These are phyloP conservation scores for Zonitis immaculata DNA, from an alignment of 2,888 invertebrate species.

Conservation along the genomic window DNA sequence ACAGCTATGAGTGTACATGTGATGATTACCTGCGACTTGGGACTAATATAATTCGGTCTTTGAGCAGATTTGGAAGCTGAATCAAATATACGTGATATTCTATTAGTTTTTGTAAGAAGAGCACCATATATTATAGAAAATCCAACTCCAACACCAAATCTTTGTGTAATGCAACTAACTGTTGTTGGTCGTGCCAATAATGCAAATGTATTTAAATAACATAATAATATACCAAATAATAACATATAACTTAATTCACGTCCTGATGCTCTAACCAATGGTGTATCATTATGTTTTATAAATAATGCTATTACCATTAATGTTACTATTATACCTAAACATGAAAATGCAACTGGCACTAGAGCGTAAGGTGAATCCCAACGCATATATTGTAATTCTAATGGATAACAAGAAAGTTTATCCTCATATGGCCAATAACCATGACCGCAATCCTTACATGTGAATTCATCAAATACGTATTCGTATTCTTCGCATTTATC, in stretches of 20 bases:
- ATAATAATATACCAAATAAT: constrained; percentile 58
- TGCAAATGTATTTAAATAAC: constrained; percentile 60
- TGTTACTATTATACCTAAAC: constrained; percentile 59
- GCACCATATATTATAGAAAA: constrained; percentile 62
- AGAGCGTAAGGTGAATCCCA: constrained; percentile 64
- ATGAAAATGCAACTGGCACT: constrained; percentile 59
- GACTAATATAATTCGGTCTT: constrained; percentile 61
- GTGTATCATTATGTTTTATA: constrained; percentile 61
- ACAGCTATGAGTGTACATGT: constrained; percentile 53
- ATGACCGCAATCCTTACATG: constrained; percentile 61
- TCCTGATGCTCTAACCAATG: constrained; percentile 59
- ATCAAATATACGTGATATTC: constrained; percentile 61
- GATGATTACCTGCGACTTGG: constrained; percentile 60
- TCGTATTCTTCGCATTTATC: constrained; percentile 66
- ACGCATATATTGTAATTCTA: constrained; percentile 59
- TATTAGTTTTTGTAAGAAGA: constrained; percentile 62
- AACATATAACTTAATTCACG: constrained; percentile 61
- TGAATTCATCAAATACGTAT: constrained; percentile 61
- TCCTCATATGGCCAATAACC: constrained; percentile 60
- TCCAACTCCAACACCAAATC: constrained; percentile 63
- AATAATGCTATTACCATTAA: constrained; percentile 58
- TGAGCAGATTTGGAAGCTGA: constrained; percentile 59
- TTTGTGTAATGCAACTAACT: constrained; percentile 56
- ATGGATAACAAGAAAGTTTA: constrained; percentile 58
- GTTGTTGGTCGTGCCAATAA: constrained; percentile 56